Conservation (phyloP, 2,113 vertebrate species). For the Petroica traversi region DNA sequence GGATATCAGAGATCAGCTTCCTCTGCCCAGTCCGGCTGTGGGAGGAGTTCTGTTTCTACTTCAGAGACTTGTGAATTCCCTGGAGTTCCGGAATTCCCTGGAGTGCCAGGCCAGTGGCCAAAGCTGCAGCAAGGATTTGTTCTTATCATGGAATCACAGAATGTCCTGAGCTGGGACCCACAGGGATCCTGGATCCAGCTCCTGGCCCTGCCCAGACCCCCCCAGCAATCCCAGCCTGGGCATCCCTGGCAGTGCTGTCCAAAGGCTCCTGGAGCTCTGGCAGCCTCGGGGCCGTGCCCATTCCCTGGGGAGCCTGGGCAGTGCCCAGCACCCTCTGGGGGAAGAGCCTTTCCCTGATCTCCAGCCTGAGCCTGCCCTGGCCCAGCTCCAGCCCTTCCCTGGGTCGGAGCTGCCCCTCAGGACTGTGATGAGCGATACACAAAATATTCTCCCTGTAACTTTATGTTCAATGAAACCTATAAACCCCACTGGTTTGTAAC, state of each 20-base stretch:
- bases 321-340: background rate
- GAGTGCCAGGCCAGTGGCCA: background rate
- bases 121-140: background rate
- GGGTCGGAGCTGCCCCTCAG: fast-evolving
- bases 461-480: background rate
- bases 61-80: background rate
- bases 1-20: background rate
- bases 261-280: background rate
- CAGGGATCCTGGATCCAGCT: fast-evolving
- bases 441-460: background rate
- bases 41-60: background rate
- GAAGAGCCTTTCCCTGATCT: background rate
- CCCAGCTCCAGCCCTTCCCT: background rate
- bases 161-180: fast-evolving
- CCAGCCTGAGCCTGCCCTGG: background rate
- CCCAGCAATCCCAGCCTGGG: background rate
- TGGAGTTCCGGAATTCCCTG: background rate
- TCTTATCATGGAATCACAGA: background rate
- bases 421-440: background rate
- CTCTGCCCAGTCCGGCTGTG: background rate
- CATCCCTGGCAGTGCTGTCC: background rate
- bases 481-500: background rate
- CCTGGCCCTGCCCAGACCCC: background rate
- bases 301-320: background rate
- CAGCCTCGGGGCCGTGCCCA: background rate